phyloP scores from a whole-genome alignment of 1,140 invertebrate genomes.

The Pteromalus puparum region DNA sequence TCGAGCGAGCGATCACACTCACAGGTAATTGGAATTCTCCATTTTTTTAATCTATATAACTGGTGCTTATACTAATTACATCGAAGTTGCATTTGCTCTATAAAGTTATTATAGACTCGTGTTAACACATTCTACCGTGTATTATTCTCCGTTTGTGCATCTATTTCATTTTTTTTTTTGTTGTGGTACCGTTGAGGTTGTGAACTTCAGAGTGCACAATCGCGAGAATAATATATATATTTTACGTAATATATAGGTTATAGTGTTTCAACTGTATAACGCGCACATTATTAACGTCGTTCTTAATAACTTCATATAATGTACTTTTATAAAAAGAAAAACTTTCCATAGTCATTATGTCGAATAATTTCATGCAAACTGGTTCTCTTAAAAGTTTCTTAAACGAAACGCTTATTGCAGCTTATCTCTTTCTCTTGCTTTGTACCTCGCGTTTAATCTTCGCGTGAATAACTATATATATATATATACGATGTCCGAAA shows the following conservation, averaged over 20 bases:
- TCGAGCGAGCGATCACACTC: slow-evolving; percentile 46
- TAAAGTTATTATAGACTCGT: too few relatives aligned
- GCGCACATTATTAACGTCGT: not conserved
- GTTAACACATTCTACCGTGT: too few relatives aligned
- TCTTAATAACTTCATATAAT: not conserved
- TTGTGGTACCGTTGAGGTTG: too few relatives aligned
- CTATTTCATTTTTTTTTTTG: too few relatives aligned
- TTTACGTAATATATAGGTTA: not conserved
- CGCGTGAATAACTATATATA: slow-evolving; percentile 19
- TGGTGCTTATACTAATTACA: too few relatives aligned
- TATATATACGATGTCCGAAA: not conserved
- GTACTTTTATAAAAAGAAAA: not conserved
- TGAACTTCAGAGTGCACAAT: too few relatives aligned
- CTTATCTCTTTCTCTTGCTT: slow-evolving; percentile 34
- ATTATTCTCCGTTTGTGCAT: too few relatives aligned
- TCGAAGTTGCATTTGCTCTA: too few relatives aligned
- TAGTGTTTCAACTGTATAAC: not conserved
- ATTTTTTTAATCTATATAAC: not conserved
- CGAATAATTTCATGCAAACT: not conserved
- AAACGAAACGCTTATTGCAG: slow-evolving; percentile 19
- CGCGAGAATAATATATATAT: not conserved
- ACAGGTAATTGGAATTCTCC: slow-evolving; percentile 39
- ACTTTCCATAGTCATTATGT: not conserved
- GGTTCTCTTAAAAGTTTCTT: not conserved
- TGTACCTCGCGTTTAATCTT: not conserved